Base-by-base conservation (phyloP, 2,797 vertebrate genomes). In the Argentina silus region DNA sequence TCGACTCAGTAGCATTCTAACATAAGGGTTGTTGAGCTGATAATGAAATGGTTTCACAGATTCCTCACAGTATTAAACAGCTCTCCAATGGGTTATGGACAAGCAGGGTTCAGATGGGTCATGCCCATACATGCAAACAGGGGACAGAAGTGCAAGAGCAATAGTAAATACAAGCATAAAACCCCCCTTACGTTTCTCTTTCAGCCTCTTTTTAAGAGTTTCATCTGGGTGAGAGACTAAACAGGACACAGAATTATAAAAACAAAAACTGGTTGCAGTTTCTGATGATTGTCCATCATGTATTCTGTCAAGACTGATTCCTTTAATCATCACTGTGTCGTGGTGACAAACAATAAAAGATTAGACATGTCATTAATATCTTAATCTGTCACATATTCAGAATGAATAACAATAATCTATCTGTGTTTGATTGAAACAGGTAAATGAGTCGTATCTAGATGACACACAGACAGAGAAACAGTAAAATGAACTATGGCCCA, bases 151-250 rank as follows among this genome's bases (percentile, higher is more conserved):
- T 82, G 77, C 72, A 82, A 68, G 82, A 86, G 82, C 83, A 84
- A 74, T 76, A 73, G 83, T 76, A 76, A 87, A 91, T 75, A 85
- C 71, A 90, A 74, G 83, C 74, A 88, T 92, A 92, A 93, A 79
- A 84, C 81, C 78, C 90, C 81, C 91, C 97, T 98, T 98, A 98
- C 97, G 96, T 98, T 99, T 99, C 85, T 98, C 97, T 94, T 97
- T 98, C 88, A 98, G 96, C 96, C 96, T 98, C 96, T 96, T 96
- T 96, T 95, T 98, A 96, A 96, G 95, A 92, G 94, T 93, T 91
- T 98, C 97, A 92, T 98, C 98, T 96, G 96, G 93, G 84, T 93
- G 92, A 93, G 89, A 93, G 76, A 92, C 91, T 92, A 88, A 89
- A 92, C 83, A 85, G 89, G 87, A 94, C 87, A 89, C 76, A 93